Base-by-base conservation (phyloP, 2,113 vertebrate species). In the Urocolius indicus region DNA sequence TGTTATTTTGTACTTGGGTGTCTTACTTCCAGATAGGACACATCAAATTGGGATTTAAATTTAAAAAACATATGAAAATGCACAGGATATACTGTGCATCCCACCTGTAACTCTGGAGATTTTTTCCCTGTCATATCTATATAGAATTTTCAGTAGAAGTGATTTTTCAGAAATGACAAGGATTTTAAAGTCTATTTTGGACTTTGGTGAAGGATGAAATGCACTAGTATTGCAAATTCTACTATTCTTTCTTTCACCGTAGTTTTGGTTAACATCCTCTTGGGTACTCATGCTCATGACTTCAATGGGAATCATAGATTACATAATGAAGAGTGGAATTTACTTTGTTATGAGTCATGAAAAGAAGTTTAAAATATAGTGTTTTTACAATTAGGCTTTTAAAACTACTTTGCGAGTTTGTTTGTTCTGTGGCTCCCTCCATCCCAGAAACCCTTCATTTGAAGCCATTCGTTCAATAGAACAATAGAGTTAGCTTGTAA, bases 271-370 rank as follows among this genome's bases (percentile, higher is more conserved):
- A 59, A 51, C 0, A 2, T 65, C 22, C 43, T 82, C 38, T 61
- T 41, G 74, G 21, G 61, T 59, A 26, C 27, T 84, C 3, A 0
- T 38, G 38, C 29, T 91, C 16, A 45, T 91, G 45, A 79, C 54
- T 54, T 82, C 45, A 61, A 65, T 34, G 29, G 36, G 59, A 92
- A 46, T 84, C 63, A 86, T 1, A 63, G 63, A 77, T 88, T 90
- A 84, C 88, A 92, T 80, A 92, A 76, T 8, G 54, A 85, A 32
- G 32, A 54, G n/a, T 69, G 72, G 86, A 90, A 92, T 94, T 88
- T 90, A 80, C 30, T 63, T 57, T 78, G 5, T 77, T 87, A 30
- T 54, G 87, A 94, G 62, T 88, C 85, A 94, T 19, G 16, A 15
- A n/a, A 93, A 38, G 24, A 7, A 48, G 2, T 12, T 49, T 21